A percentile compares a stretch with the other conserved stretches of the same genome.
Evolutionary conservation across 1,140 invertebrate species (phyloP).

Genomic region (Temnothorax nylanderi): DNA sequence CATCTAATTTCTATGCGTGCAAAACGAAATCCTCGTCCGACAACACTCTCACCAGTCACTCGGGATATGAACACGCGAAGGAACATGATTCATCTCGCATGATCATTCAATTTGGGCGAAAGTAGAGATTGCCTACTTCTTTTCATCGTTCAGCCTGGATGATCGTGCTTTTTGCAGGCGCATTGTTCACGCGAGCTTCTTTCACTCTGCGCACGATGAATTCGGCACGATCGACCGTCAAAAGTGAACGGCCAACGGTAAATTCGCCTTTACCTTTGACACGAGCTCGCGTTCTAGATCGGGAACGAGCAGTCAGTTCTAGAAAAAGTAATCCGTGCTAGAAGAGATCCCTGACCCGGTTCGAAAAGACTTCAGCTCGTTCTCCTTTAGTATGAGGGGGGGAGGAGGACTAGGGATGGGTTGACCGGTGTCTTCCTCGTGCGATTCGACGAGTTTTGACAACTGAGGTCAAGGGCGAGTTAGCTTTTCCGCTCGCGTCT

Average conservation of each 20-base stretch:
- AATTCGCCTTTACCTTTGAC: constrained; percentile 42
- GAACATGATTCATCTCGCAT: constrained; percentile 36
- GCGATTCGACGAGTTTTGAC: constrained; percentile 14
- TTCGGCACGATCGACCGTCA: not conserved
- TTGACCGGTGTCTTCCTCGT: not conserved
- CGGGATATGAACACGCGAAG: not conserved
- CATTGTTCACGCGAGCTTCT: constrained; percentile 8
- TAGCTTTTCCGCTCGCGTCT: not conserved
- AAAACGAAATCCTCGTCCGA: not conserved
- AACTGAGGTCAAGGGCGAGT: constrained; percentile 4
- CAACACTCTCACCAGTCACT: constrained; percentile 19
- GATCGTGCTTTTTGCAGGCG: not conserved
- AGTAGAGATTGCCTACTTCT: constrained; percentile 20
- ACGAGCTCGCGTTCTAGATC: constrained; percentile 9
- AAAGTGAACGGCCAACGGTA: constrained; percentile 10
- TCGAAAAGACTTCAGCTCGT: constrained; percentile 7
- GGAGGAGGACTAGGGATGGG: not conserved
- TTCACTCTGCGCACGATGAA: not conserved
- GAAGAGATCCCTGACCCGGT: constrained; percentile 46
- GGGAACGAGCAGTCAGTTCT: not conserved
- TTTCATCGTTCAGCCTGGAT: not conserved
- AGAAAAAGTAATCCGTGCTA: constrained; percentile 41
- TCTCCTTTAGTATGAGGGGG: not conserved
- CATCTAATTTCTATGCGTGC: not conserved
- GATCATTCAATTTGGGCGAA: constrained; percentile 51